Base-by-base conservation (phyloP, 2,888 invertebrate species). In the Gasteruption jaculator region DNA sequence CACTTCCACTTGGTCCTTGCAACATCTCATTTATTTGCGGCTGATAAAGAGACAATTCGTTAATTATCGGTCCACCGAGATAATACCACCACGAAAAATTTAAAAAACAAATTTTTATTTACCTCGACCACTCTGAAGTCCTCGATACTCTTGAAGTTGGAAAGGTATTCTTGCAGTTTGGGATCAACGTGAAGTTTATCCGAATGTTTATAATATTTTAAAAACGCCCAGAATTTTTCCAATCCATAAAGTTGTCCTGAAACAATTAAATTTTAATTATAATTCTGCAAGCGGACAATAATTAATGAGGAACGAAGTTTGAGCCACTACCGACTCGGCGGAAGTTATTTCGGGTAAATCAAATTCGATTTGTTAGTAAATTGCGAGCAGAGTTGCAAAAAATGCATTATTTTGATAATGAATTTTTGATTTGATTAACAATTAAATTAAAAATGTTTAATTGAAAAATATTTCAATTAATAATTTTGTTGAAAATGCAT, bases 161-260 rank as follows among this genome's bases (percentile, higher is more conserved):
- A 76, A 41, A 93, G 74, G 64, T 82, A 81, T 39, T 82, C 84
- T 46, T 81, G 75, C 29, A 93, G 73, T 60, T 81, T 81, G 1
- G 85, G 76, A 49, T 86, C 84, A 24, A 91, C 86, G 46, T 83
- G 81, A 33, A 91, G 74, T 47, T 84, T 82, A 16, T 74, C 76
- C 21, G 85, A 81, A 63, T 90, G 83, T 70, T 87, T 91, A 74
- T 91, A 95, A 76, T 96, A 97, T 73, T 96, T 96, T 43, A 93
- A 76, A 78, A 97, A 99, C 32, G 96, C 96, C 94, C 97, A 96
- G 74, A 99, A 99, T 73, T 99, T 99, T 75, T 99, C 99, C 54
- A 99, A 74, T 18, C 97, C 99, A 73, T 99, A 99, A 37, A 96
- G 77, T 73, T 97, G 94, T 71, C 93, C 93, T 88, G 72, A 5